Evolutionary conservation across 2,888 invertebrate genomes (phyloP).

Genomic region (Drosophila fulvimacula): DNA sequence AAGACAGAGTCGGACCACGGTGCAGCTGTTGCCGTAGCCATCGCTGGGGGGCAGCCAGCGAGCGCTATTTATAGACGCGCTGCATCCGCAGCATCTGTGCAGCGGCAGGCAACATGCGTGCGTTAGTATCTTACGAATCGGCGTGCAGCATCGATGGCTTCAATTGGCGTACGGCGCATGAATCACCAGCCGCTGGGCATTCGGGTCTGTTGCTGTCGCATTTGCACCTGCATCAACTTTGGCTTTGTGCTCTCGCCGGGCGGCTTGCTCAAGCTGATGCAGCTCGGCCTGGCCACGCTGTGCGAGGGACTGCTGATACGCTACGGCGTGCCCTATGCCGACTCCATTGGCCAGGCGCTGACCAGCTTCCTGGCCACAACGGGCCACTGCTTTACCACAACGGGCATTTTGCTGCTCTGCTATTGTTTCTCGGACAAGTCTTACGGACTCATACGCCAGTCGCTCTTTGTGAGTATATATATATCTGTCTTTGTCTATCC

Average conservation of each 20-base stretch:
- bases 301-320: slow-evolving; percentile 92
- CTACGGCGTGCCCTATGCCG: slow-evolving; percentile 90
- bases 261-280: slow-evolving; percentile 90
- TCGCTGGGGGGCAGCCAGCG: slow-evolving; percentile 30
- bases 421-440: slow-evolving; percentile 92
- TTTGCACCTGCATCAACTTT: slow-evolving; percentile 92
- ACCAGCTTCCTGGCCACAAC: slow-evolving; percentile 92
- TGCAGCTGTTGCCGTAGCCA: slow-evolving; percentile 8
- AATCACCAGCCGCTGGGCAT: slow-evolving; percentile 85
- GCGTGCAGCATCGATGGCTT: slow-evolving; percentile 42
- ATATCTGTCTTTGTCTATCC: background rate
- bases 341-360: slow-evolving; percentile 91
- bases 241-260: slow-evolving; percentile 90
- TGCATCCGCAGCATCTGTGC: slow-evolving; percentile 12
- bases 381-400: slow-evolving; percentile 92
- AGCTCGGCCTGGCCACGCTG: slow-evolving; percentile 91
- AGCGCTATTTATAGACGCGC: slow-evolving; percentile 46
- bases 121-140: slow-evolving; percentile 5
- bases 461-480: slow-evolving; percentile 90
- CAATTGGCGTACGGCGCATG: slow-evolving; percentile 81
- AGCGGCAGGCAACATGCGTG: background rate
- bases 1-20: background rate
- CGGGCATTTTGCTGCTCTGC: slow-evolving; percentile 90
- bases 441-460: slow-evolving; percentile 90
- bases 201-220: slow-evolving; percentile 90